These are phyloP conservation scores for Drosophila maculinotata DNA, from an alignment of 2,888 invertebrate species.

Conservation along the genomic window DNA sequence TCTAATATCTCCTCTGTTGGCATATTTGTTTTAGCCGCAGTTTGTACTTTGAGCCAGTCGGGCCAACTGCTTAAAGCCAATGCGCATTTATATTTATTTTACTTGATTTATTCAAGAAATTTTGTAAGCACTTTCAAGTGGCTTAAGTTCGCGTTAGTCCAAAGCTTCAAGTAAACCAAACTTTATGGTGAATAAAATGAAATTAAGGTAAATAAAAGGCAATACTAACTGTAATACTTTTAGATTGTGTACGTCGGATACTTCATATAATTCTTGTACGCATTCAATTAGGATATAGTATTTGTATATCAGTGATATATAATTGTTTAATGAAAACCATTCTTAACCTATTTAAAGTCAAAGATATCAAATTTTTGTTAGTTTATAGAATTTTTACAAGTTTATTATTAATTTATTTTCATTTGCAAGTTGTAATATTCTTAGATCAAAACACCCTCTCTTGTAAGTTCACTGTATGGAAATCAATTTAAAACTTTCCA, in stretches of 20 bases:
- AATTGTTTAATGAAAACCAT: no score
- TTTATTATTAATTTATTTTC: not conserved
- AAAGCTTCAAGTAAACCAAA: not conserved
- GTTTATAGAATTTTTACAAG: no score
- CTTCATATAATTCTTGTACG: no score
- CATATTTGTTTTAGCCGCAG: slow-evolving; percentile 49
- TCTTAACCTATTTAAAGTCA: no score
- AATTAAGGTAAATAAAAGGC: not conserved
- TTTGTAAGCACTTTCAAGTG: slow-evolving; percentile 1
- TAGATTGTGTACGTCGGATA: no score
- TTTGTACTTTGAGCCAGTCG: slow-evolving; percentile 31
- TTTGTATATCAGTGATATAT: no score
- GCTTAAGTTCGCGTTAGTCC: not conserved
- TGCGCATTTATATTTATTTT: slow-evolving; percentile 34
- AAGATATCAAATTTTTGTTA: no score
- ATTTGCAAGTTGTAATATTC: not conserved
- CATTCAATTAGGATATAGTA: no score
- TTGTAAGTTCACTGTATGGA: not conserved
- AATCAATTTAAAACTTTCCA: slow-evolving; percentile 1
- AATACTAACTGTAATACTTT: no score
- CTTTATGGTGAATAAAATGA: not conserved
- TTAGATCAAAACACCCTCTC: not conserved
- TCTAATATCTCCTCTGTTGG: slow-evolving; percentile 48
- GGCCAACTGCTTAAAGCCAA: slow-evolving; percentile 45
- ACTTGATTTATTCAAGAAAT: slow-evolving; percentile 31